Conservation (phyloP, 2,888 invertebrate genomes). For the Lycaena phlaeas region DNA sequence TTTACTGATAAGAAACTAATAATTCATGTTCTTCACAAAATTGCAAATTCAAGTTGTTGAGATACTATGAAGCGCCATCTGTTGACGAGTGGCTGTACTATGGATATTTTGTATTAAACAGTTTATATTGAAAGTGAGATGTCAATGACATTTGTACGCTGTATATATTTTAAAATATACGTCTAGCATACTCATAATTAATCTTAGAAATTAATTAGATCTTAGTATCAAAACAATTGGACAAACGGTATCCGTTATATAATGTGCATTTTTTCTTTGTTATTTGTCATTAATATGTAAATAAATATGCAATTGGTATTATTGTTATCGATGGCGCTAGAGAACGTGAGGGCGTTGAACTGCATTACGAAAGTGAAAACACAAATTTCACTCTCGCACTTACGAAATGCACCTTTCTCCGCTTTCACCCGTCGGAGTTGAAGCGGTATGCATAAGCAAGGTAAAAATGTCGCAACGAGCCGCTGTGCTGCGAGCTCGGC, state of each 20-base stretch:
- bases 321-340: constrained; percentile 10
- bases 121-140: no score
- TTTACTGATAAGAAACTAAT: no score
- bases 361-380: constrained; percentile 66
- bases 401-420: constrained; percentile 71
- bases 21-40: no score
- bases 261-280: not conserved
- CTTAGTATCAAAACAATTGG: not conserved
- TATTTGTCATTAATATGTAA: not conserved
- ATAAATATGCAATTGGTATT: not conserved
- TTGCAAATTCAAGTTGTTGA: no score
- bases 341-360: constrained; percentile 40
- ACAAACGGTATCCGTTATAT: not conserved
- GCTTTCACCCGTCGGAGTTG: constrained; percentile 53
- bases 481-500: constrained; percentile 55
- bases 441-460: constrained; percentile 25
- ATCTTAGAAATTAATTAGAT: not conserved
- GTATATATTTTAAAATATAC: no score
- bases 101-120: not conserved
- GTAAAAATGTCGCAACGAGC: constrained; percentile 49
- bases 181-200: not conserved
- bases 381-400: constrained; percentile 69
- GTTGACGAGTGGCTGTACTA: not conserved
- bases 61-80: not conserved
- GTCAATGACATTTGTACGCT: no score